Base-by-base conservation (phyloP, 2,113 vertebrate species). In the Brienomyrus longianalis region DNA sequence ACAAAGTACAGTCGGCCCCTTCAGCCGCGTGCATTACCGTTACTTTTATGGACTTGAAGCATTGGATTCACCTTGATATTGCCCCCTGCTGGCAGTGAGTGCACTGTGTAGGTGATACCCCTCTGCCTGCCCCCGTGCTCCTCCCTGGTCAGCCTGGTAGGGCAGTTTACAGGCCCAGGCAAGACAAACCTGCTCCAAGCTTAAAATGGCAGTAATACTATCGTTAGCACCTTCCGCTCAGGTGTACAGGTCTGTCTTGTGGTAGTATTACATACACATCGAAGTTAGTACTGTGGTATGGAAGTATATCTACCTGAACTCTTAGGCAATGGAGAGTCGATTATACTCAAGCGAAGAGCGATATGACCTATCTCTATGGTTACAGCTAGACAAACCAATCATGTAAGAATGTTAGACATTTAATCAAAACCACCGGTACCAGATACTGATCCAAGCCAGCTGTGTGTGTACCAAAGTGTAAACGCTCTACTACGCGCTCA, bases 391-490 rank as follows among this genome's bases (percentile, higher is more conserved):
- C 31, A 43, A 45, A 59, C 85, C 83, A 86, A 47, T 50, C 23
- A 10, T 86, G 50, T 19, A 52, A 84, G 23, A 52, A 31, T 27
- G 48, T 31, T 54, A 52, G 9, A 31, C 85, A 27, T 52, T 52
- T 52, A 87, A 87, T 54, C 48, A 87, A 39, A 87, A 50, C 85
- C 83, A 84, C 45, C 5, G 85, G 48, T 87, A 51, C 47, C 84
- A 31, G 84, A 54, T 31, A 52, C 48, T 52, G 15, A 35, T 54
- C 51, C 15, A 4, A 86, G 52, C 23, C 47, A 87, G 85, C 85
- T 8, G 35, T 19, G 43, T 17, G n/a, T 52, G 51, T 54, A 54
- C 48, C 85, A 54, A 87, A 27, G 56, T 88, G 31, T 62, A 43
- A 52, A 80, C 45, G 48, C 77, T 23, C 11, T 23, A 23, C 13